These are phyloP conservation scores for Corythucha ciliata DNA, from an alignment of 2,888 invertebrate genomes.

Conservation along the genomic window DNA sequence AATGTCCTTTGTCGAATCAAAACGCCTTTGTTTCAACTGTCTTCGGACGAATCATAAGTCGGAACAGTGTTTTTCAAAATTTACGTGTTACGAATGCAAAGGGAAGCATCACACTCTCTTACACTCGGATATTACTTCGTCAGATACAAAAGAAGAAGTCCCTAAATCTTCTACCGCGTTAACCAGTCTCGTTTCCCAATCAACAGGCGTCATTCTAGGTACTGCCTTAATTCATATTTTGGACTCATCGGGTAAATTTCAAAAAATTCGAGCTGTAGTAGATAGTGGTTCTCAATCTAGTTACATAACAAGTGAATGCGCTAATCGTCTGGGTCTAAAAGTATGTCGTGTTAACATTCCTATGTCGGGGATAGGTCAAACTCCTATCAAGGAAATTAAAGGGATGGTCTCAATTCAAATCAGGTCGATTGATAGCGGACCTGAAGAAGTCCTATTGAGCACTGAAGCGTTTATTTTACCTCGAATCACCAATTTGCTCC, in stretches of 20 bases:
- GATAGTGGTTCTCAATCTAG: slow-evolving; percentile 21
- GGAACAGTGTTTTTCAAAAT: too few relatives aligned
- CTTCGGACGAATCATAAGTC: too few relatives aligned
- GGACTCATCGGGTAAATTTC: slow-evolving; percentile 11
- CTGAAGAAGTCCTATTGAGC: neutral
- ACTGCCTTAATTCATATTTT: slow-evolving; percentile 11
- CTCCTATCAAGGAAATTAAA: slow-evolving; percentile 1
- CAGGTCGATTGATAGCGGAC: too few relatives aligned
- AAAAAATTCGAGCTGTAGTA: slow-evolving; percentile 9
- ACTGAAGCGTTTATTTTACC: slow-evolving; percentile 22
- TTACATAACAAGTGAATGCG: slow-evolving; percentile 9
- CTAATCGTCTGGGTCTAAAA: slow-evolving; percentile 13
- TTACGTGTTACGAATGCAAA: too few relatives aligned
- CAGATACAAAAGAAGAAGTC: too few relatives aligned
- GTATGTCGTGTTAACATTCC: neutral
- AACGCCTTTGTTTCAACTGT: too few relatives aligned
- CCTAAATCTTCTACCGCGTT: too few relatives aligned
- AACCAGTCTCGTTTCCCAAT: too few relatives aligned
- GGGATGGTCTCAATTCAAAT: neutral
- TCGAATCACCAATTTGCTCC: too few relatives aligned
- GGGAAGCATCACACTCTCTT: too few relatives aligned
- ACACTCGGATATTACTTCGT: too few relatives aligned
- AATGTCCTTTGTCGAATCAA: too few relatives aligned
- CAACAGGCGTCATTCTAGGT: slow-evolving; percentile 16
- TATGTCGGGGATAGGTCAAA: slow-evolving; percentile 19